Conservation (phyloP, 2,888 invertebrate genomes). For the Stegophylla sp. region DNA sequence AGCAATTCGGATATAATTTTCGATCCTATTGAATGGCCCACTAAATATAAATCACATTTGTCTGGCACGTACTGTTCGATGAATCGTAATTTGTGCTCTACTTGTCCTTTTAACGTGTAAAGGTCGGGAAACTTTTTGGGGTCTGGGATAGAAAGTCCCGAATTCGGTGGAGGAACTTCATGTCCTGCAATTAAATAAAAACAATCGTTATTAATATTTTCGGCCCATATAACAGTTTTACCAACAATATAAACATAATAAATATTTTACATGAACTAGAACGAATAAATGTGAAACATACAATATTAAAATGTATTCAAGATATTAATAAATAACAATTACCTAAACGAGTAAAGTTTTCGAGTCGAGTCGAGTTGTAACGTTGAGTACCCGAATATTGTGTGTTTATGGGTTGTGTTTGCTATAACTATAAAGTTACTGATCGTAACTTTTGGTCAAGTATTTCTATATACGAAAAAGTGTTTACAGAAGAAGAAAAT, state of each 20-base stretch:
- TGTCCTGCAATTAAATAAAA: conserved; percentile 59
- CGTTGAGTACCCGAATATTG: no score
- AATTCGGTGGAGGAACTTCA: conserved; percentile 58
- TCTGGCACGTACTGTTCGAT: conserved; percentile 76
- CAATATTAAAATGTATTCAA: no score
- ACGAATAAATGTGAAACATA: no score
- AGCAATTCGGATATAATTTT: conserved; percentile 81
- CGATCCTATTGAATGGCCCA: conserved; percentile 91
- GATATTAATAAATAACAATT: no score
- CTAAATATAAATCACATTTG: conserved; percentile 77
- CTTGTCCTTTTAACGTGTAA: conserved; percentile 80
- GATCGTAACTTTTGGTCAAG: no score
- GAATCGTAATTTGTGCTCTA: conserved; percentile 78
- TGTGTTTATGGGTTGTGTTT: no score
- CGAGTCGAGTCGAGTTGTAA: no score
- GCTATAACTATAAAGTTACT: no score
- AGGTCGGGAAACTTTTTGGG: conserved; percentile 65
- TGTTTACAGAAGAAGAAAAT: no score
- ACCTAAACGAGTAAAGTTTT: no score
- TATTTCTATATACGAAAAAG: no score
- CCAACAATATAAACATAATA: not conserved
- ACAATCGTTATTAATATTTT: not conserved
- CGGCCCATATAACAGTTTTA: not conserved
- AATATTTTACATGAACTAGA: no score
- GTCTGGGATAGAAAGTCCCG: conserved; percentile 22